Evolutionary conservation across 2,113 vertebrate species (phyloP).

Genomic region (Dromaius novaehollandiae): DNA sequence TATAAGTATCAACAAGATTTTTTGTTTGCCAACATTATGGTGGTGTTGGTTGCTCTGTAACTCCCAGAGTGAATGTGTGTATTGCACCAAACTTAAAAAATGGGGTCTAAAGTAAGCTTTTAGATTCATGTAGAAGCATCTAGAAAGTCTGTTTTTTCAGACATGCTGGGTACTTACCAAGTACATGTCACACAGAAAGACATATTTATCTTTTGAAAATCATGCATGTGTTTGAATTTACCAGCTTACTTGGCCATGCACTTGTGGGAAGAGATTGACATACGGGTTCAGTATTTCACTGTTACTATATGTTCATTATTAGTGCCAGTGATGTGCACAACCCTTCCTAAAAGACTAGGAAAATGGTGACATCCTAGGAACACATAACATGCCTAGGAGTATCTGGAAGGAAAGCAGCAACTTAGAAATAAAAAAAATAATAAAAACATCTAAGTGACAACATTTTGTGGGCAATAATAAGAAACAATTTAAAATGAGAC

Average conservation of each 20-base stretch:
- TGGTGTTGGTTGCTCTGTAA: neutral
- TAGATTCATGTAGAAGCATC: accelerated
- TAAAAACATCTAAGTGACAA: neutral
- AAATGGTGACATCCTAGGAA: neutral
- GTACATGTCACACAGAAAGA: neutral
- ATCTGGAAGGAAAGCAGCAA: neutral
- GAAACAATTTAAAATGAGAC: neutral
- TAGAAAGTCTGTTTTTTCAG: neutral
- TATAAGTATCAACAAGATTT: neutral
- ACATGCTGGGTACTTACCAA: neutral
- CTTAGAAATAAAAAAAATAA: neutral
- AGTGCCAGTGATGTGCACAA: neutral
- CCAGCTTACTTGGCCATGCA: neutral
- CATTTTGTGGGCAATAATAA: neutral
- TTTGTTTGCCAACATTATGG: neutral
- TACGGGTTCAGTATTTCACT: neutral
- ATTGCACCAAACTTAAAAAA: neutral
- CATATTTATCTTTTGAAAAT: neutral
- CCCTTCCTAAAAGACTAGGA: neutral
- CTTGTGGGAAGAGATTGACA: neutral
- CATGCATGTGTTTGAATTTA: neutral
- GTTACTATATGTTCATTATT: neutral
- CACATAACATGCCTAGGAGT: neutral
- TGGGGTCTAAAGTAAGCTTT: neutral
- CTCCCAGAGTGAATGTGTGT: neutral